Conservation (phyloP, 2,797 vertebrate genomes). For the Hoplostethus mediterraneus region DNA sequence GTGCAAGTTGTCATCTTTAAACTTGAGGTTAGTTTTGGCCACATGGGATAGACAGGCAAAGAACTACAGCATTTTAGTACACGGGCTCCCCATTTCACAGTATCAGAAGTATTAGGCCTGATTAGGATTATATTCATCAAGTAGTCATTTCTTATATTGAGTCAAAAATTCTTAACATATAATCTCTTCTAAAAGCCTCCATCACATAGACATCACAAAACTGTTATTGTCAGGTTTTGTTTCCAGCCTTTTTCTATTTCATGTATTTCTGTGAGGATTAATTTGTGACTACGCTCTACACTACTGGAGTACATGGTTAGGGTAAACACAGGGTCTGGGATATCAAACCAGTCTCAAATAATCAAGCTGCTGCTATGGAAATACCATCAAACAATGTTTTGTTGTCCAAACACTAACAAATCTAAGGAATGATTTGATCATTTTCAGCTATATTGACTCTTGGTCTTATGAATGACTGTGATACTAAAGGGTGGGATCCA, state of each 20-base stretch:
- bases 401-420: constrained; percentile 7
- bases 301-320: background rate
- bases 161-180: no score
- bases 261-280: constrained; percentile 2
- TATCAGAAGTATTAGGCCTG: no score
- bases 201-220: no score
- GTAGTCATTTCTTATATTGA: no score
- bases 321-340: background rate
- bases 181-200: no score
- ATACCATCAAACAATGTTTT: constrained; percentile 17
- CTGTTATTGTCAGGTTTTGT: constrained; percentile 14
- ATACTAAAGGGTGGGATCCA: background rate
- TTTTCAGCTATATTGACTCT: constrained; percentile 17
- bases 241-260: background rate
- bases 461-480: background rate
- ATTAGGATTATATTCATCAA: no score
- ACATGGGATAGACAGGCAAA: no score
- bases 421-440: constrained; percentile 14
- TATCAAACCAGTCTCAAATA: background rate
- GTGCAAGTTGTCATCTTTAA: no score
- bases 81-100: no score
- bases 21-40: no score
- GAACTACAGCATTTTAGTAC: no score
- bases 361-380: constrained; percentile 5
- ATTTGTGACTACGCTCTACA: background rate